Conservation (phyloP, 1,140 invertebrate species). For the Aphidius gifuensis region DNA sequence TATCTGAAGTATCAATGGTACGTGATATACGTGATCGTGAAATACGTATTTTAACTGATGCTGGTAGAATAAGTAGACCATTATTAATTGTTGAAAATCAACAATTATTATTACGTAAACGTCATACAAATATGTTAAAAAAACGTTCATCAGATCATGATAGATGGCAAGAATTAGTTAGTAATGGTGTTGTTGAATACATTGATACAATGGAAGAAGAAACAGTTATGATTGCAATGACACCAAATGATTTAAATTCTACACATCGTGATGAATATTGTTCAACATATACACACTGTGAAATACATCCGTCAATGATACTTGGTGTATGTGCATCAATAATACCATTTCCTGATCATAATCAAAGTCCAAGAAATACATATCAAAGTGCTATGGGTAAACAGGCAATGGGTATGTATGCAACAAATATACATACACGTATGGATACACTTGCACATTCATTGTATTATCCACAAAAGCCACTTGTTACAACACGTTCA, state of each 20-base stretch:
- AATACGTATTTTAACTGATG: slow-evolving; percentile 98
- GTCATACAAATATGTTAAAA: slow-evolving; percentile 93
- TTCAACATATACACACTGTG: slow-evolving; percentile 98
- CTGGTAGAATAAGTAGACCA: slow-evolving; percentile 94
- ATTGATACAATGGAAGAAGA: slow-evolving; percentile 99
- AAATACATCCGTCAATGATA: slow-evolving; percentile 99
- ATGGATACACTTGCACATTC: slow-evolving; percentile 99
- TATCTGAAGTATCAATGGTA: slow-evolving; percentile 98
- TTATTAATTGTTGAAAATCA: slow-evolving; percentile 96
- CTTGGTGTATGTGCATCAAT: slow-evolving; percentile 97
- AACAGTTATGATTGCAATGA: slow-evolving; percentile 99
- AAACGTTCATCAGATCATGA: slow-evolving; percentile 94
- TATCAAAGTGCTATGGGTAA: slow-evolving; percentile 99
- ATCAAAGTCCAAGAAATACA: slow-evolving; percentile 96
- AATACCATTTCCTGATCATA: slow-evolving; percentile 99
- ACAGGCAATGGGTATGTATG: slow-evolving; percentile 99
- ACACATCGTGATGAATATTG: slow-evolving; percentile 94
- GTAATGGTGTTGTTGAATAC: slow-evolving; percentile 96
- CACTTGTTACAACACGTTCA: slow-evolving; percentile 92
- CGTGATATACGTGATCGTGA: slow-evolving; percentile 96
- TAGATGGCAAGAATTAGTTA: slow-evolving; percentile 91
- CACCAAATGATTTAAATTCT: slow-evolving; percentile 88
- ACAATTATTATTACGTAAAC: slow-evolving; percentile 85
- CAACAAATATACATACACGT: slow-evolving; percentile 97
- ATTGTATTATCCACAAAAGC: slow-evolving; percentile 97